Conservation (phyloP, 2,797 vertebrate species). For the Micromesistius poutassou region DNA sequence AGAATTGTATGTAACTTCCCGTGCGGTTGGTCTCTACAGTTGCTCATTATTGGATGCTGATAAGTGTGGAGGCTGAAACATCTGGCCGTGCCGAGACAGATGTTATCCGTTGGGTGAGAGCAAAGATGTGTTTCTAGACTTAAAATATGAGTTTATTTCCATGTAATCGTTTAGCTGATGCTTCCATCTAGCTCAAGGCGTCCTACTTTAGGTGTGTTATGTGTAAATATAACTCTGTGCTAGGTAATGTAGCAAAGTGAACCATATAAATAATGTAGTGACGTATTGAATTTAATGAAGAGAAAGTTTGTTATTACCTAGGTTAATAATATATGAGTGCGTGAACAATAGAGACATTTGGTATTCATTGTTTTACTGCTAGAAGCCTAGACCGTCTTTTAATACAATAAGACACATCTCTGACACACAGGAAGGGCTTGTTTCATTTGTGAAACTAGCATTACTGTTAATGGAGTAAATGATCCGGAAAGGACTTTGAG, state of each 20-base stretch:
- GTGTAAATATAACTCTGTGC: background rate
- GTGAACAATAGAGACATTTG: background rate
- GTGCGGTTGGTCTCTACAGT: constrained; percentile 37
- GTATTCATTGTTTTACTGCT: background rate
- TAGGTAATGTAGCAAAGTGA: background rate
- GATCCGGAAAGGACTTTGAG: too few species aligned
- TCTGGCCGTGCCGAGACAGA: constrained; percentile 10
- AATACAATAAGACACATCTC: background rate
- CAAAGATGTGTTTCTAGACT: background rate
- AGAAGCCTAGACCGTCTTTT: background rate
- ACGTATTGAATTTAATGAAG: background rate
- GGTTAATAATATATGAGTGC: background rate
- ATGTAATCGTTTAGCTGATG: background rate
- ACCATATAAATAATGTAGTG: background rate
- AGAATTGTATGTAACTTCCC: background rate
- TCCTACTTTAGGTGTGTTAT: background rate
- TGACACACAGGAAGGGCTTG: background rate
- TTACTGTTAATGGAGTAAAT: background rate
- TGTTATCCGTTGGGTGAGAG: constrained; percentile 52
- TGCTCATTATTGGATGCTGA: constrained; percentile 62
- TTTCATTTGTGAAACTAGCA: background rate
- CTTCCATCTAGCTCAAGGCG: background rate
- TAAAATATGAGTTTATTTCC: background rate
- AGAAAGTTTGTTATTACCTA: background rate
- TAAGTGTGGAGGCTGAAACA: constrained; percentile 23